Evolutionary conservation across 2,113 vertebrate genomes (phyloP).

Genomic region (Larimichthys polyactis): DNA sequence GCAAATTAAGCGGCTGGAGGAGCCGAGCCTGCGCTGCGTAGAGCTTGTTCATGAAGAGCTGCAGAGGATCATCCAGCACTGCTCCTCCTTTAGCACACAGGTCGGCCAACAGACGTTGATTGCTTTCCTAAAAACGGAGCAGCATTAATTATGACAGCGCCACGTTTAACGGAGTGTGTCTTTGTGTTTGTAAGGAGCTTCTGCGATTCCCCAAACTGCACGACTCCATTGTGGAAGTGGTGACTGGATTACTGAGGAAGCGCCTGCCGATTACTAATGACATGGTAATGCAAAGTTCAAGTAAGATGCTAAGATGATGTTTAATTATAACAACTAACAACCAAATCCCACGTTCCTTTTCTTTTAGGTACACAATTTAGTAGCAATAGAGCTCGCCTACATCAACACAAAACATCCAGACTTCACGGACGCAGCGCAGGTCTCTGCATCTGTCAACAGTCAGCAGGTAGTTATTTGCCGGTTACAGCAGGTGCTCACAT

Average conservation of each 20-base stretch:
- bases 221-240: conserved; percentile 88
- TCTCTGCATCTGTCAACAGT: conserved; percentile 87
- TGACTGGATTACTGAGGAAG: conserved; percentile 86
- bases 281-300: conserved; percentile 80
- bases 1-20: conserved; percentile 88
- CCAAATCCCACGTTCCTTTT: not conserved
- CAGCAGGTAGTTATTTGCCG: conserved; percentile 81
- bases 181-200: conserved; percentile 82
- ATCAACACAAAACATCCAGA: conserved; percentile 90
- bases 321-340: conserved; percentile 22
- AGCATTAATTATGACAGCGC: conserved; percentile 1
- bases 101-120: conserved; percentile 56
- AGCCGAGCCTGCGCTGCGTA: conserved; percentile 87
- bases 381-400: conserved; percentile 88
- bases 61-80: conserved; percentile 89
- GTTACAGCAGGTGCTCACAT: conserved; percentile 25
- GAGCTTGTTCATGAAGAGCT: conserved; percentile 89
- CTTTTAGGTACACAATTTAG: conserved; percentile 86
- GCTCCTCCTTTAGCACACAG: conserved; percentile 86
- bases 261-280: conserved; percentile 88
- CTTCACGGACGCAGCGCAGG: conserved; percentile 86
- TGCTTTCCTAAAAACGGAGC: not conserved
- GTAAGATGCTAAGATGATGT: conserved; percentile 19
- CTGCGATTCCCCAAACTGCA: conserved; percentile 88
- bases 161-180: not conserved